phyloP scores from a whole-genome alignment of 2,797 vertebrate genomes.

The Hipposideros larvatus region DNA sequence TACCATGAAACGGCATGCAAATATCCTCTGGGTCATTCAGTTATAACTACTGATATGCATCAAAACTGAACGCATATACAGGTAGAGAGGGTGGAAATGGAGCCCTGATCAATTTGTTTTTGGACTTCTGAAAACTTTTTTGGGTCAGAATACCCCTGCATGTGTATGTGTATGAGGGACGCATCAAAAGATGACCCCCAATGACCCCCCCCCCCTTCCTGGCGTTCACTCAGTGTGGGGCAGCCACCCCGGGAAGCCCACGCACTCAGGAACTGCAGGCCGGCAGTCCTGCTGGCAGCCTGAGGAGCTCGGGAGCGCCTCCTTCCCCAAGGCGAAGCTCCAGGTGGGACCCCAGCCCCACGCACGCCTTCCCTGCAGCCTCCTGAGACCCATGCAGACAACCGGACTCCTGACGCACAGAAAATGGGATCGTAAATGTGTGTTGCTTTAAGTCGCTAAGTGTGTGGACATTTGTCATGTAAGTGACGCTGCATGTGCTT shows the following conservation, averaged over 20 bases:
- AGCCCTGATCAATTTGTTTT: neutral
- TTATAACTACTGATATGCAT: neutral
- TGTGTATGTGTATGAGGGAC: neutral
- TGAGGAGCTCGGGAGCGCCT: neutral
- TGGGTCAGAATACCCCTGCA: neutral
- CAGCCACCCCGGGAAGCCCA: neutral
- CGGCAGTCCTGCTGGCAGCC: neutral
- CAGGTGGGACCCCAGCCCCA: neutral
- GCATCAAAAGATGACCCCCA: neutral
- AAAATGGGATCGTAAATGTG: neutral
- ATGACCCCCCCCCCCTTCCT: neutral
- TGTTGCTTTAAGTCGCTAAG: neutral
- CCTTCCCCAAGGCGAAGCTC: neutral
- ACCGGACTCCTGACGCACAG: neutral
- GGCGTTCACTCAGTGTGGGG: neutral
- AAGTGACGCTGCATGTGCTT: neutral
- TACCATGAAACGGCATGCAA: neutral
- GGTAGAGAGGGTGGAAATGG: neutral
- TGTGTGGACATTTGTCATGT: neutral
- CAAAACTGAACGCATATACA: neutral
- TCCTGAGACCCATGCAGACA: neutral
- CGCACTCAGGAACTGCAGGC: fast-evolving
- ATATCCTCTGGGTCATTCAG: neutral
- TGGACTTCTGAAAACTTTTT: neutral
- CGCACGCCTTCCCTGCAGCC: neutral